Conservation (phyloP, 2,888 invertebrate genomes). For the Drosophila pseudotakahashii region DNA sequence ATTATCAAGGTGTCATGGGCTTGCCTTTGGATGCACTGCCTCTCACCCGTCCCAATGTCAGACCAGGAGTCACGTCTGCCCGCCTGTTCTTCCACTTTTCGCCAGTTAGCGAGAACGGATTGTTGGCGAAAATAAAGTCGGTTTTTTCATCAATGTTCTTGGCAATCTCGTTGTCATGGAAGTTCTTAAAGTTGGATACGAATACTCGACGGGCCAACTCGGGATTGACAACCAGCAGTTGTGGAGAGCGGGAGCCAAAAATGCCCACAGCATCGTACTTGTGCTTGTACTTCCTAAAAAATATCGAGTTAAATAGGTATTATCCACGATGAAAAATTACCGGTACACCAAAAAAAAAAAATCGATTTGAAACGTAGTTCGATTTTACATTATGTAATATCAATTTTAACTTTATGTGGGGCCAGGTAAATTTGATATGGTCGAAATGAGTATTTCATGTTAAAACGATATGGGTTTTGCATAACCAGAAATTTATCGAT, state of each 20-base stretch:
- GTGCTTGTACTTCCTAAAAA: constrained; percentile 64
- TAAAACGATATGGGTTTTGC: too few species aligned
- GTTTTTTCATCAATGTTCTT: constrained; percentile 79
- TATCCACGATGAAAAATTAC: too few species aligned
- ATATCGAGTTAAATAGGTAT: too few species aligned
- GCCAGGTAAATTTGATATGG: too few species aligned
- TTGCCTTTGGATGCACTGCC: constrained; percentile 7
- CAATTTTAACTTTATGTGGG: too few species aligned
- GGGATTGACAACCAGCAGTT: constrained; percentile 82
- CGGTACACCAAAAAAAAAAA: too few species aligned
- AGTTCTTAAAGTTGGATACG: constrained; percentile 83
- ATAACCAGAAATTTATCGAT: too few species aligned
- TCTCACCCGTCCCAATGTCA: constrained; percentile 85
- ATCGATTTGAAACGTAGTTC: too few species aligned
- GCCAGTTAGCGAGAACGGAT: constrained; percentile 85
- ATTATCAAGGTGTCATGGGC: background rate
- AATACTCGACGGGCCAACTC: constrained; percentile 81
- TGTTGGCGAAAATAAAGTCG: constrained; percentile 85
- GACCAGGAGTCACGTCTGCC: constrained; percentile 85
- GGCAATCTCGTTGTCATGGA: constrained; percentile 79
- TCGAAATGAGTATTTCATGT: too few species aligned
- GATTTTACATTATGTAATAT: too few species aligned
- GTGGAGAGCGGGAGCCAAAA: constrained; percentile 79
- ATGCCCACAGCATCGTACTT: constrained; percentile 83
- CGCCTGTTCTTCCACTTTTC: constrained; percentile 85